Evolutionary conservation across 2,113 vertebrate species (phyloP).

Genomic region (Mandrillus leucophaeus): DNA sequence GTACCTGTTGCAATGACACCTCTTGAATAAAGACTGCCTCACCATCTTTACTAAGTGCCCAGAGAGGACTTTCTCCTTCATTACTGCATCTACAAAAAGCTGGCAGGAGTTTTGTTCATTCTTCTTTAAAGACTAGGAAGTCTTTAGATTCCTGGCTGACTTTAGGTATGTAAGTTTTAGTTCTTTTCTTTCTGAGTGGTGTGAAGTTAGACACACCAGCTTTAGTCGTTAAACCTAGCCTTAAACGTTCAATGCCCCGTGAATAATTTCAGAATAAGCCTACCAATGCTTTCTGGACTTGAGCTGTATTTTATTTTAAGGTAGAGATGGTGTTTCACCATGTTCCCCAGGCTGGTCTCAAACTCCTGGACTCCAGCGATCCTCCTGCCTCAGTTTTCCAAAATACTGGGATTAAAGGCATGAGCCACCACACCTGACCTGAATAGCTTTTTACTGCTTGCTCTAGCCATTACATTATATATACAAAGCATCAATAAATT

Average conservation of each 20-base stretch:
- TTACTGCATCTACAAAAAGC: neutral
- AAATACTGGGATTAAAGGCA: too few species aligned
- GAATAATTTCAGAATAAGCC: neutral
- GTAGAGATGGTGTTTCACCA: too few species aligned
- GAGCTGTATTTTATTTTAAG: neutral
- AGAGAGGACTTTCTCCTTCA: neutral
- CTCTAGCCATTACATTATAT: neutral
- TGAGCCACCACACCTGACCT: too few species aligned
- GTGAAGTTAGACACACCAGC: neutral
- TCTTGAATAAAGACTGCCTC: neutral
- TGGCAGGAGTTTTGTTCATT: neutral
- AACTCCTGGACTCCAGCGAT: too few species aligned
- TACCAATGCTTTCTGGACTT: neutral
- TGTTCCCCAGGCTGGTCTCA: too few species aligned
- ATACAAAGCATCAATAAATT: neutral
- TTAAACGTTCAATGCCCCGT: too few species aligned
- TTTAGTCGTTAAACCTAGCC: neutral
- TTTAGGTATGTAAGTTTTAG: too few species aligned
- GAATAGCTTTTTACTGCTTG: neutral
- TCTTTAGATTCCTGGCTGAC: too few species aligned
- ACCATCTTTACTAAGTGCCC: neutral
- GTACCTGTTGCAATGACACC: neutral
- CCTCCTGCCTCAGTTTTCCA: too few species aligned
- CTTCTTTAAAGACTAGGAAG: neutral
- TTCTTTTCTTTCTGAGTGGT: neutral